Evolutionary conservation across 2,888 invertebrate species (phyloP), one percentile per base, ranked within the genome.

Genomic region (Axea sp.): DNA sequence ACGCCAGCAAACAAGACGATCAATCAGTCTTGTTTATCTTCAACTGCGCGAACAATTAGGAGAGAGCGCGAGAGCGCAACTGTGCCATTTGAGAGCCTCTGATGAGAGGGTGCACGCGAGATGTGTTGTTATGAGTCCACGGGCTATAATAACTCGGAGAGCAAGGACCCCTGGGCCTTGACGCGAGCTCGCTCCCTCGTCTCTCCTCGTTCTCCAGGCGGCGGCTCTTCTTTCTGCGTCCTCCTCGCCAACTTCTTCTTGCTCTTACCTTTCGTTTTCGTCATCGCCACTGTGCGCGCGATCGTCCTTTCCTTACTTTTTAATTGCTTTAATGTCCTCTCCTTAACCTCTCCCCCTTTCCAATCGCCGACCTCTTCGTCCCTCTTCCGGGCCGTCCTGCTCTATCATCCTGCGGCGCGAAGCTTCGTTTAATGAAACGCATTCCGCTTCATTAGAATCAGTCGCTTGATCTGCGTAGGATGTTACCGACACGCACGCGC

Each of bases 101-200:
- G 57, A 53, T 37, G 37, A 67, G 71, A 65, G 57, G 55, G 55
- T 74, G 76, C 57, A 67, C 65, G 60, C 67, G 77, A 77, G 76
- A 79, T 77, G 76, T 82, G 77, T 83, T 78, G 65, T 67, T 67
- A 82, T 78, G 78, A 81, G 83, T 76, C 81, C 77, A 80, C 69
- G 76, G 76, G 76, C 80, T 82, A 81, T 83, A 83, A 67, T 67
- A 67, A 82, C 82, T 82, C 79, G 80, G 84, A 82, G 85, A 83
- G 84, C 86, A 86, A 86, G 81, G 85, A 86, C 86, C 86, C 84
- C 79, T 82, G 82, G 85, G 81, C 85, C 85, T 85, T 85, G 85
- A 83, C 81, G 82, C 78, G 81, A 19, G 35, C 17, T 14, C 35
- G 31, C 79, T 80, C 78, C 53, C 76, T 78, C 75, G 79, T 59